Evolutionary conservation across 1,140 invertebrate species (phyloP).

Genomic region (Calephelis nemesis): DNA sequence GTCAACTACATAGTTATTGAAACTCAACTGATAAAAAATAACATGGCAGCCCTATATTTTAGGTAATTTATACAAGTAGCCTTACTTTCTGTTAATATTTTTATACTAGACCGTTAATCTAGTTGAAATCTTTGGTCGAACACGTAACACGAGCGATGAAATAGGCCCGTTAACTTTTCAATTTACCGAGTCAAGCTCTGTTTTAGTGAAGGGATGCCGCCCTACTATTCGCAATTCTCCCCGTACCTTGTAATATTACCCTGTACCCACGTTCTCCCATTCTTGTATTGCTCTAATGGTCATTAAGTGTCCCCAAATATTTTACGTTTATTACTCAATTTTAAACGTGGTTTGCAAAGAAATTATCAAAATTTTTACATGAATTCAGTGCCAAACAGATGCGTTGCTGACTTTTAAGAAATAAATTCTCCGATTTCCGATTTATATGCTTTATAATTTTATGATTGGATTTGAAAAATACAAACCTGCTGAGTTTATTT

Average conservation of each 20-base stretch:
- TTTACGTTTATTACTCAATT: neutral
- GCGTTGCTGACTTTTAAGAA: neutral
- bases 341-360: slow-evolving; percentile 7
- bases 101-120: neutral
- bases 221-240: slow-evolving; percentile 11
- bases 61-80: no score
- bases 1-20: no score
- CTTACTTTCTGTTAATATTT: neutral
- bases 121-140: neutral
- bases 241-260: slow-evolving; percentile 20
- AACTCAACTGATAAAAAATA: no score
- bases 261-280: slow-evolving; percentile 2
- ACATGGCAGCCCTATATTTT: no score
- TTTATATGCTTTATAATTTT: no score
- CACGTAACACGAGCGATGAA: slow-evolving; percentile 12
- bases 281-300: slow-evolving; percentile 8
- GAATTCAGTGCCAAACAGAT: neutral
- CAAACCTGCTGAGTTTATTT: no score
- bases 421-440: no score
- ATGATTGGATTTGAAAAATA: no score
- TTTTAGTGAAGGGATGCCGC: slow-evolving; percentile 14
- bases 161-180: slow-evolving; percentile 36
- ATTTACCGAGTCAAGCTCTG: slow-evolving; percentile 25
- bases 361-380: neutral
- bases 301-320: neutral